phyloP scores from a whole-genome alignment of 2,888 invertebrate species.

The Caradrina kadenii region DNA sequence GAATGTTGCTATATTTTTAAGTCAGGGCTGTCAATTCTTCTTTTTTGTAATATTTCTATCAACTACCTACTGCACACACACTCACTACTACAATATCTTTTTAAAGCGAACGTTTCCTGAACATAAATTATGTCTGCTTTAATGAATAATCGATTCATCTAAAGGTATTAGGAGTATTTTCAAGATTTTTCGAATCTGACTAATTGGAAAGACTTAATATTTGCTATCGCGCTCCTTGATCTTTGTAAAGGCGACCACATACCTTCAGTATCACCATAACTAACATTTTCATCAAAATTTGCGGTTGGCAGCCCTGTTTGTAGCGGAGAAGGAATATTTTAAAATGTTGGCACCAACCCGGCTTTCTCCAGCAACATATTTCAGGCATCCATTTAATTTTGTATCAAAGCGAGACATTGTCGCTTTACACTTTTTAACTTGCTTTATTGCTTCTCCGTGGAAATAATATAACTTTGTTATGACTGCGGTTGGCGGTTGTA shows the following conservation, averaged over 20 bases:
- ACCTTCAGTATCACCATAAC: constrained; percentile 9
- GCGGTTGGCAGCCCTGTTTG: constrained; percentile 49
- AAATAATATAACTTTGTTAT: constrained; percentile 52
- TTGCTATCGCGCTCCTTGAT: not conserved
- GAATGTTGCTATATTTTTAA: constrained; percentile 45
- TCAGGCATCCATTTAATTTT: constrained; percentile 64
- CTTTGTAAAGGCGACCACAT: constrained; percentile 1
- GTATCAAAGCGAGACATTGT: constrained; percentile 54
- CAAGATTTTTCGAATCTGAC: not conserved
- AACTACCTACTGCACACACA: not conserved
- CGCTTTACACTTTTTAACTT: constrained; percentile 56
- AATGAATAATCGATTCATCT: too few relatives aligned
- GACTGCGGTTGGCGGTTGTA: constrained; percentile 41
- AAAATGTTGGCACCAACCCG: constrained; percentile 55
- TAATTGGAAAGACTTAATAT: not conserved
- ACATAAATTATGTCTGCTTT: too few relatives aligned
- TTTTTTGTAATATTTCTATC: not conserved
- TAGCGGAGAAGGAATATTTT: constrained; percentile 53
- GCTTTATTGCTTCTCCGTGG: constrained; percentile 51
- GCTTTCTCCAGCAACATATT: constrained; percentile 55
- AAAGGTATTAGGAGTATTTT: not conserved
- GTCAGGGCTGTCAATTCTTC: constrained; percentile 33
- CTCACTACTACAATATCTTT: too few relatives aligned
- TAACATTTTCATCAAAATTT: constrained; percentile 13
- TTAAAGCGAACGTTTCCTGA: too few relatives aligned